A percentile compares a stretch with the other conserved stretches of the same genome.
Evolutionary conservation across 2,113 vertebrate species (phyloP).

Genomic region (Microcebus tavaratra): DNA sequence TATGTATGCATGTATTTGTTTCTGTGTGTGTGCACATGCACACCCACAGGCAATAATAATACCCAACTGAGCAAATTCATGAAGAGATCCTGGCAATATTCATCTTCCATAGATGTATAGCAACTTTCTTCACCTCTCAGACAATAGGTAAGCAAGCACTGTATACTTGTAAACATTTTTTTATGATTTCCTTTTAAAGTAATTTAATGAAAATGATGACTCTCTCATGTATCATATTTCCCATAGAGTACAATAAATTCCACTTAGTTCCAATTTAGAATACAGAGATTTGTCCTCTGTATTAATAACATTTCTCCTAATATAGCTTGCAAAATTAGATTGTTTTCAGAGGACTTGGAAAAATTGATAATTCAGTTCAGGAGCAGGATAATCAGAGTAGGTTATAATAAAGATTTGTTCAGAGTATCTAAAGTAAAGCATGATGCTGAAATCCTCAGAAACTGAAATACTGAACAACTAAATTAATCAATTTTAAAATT

Average conservation of each 20-base stretch:
- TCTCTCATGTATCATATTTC: background rate
- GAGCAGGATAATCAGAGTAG: background rate
- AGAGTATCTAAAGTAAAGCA: background rate
- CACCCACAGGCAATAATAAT: background rate
- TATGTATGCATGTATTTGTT: background rate
- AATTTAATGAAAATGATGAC: conserved; percentile 22
- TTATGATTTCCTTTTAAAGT: background rate
- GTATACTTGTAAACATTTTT: background rate
- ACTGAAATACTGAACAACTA: background rate
- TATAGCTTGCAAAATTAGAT: conserved; percentile 40
- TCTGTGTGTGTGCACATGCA: background rate
- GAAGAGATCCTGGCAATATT: background rate
- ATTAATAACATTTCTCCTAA: conserved; percentile 26
- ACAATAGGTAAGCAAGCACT: background rate
- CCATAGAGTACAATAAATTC: background rate
- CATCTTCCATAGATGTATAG: background rate
- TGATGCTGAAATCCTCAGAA: background rate
- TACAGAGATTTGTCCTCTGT: background rate
- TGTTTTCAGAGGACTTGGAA: background rate
- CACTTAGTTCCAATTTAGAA: conserved; percentile 27
- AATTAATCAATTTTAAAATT: background rate
- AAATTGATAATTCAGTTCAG: conserved; percentile 19
- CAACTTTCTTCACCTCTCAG: background rate
- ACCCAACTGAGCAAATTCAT: background rate
- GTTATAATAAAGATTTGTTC: conserved; percentile 47